Evolutionary conservation across 2,113 vertebrate genomes (phyloP).

Genomic region (Sylvietta virens): DNA sequence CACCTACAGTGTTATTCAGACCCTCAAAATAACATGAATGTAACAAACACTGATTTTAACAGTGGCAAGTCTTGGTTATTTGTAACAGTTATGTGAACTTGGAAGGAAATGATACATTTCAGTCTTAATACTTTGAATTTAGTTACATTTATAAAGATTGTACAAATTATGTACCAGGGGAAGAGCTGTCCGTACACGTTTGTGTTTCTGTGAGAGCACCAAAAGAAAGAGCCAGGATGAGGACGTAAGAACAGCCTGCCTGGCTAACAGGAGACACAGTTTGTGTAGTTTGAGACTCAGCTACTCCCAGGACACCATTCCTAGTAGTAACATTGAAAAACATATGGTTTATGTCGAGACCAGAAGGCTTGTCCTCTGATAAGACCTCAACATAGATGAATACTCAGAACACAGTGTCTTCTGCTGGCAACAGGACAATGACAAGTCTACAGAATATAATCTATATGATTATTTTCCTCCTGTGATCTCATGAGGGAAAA

Average conservation of each 20-base stretch:
- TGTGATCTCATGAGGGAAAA: neutral
- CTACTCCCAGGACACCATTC: neutral
- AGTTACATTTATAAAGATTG: neutral
- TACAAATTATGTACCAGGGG: neutral
- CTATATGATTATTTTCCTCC: neutral
- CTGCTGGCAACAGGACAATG: fast-evolving
- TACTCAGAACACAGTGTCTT: neutral
- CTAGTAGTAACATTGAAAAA: neutral
- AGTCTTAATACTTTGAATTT: neutral
- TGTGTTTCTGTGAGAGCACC: neutral
- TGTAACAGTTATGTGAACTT: neutral
- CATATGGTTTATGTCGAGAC: fast-evolving
- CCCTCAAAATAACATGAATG: neutral
- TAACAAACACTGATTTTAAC: neutral
- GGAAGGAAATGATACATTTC: neutral
- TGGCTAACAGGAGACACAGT: neutral
- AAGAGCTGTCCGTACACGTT: fast-evolving
- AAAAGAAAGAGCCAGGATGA: neutral
- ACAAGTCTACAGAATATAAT: neutral
- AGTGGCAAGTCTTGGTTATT: neutral
- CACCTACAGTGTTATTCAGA: neutral
- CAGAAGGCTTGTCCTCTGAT: neutral
- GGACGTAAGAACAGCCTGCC: neutral
- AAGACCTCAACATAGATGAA: neutral
- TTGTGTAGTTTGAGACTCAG: neutral